Conservation (phyloP, 2,888 invertebrate genomes). For the Nomada fucata region DNA sequence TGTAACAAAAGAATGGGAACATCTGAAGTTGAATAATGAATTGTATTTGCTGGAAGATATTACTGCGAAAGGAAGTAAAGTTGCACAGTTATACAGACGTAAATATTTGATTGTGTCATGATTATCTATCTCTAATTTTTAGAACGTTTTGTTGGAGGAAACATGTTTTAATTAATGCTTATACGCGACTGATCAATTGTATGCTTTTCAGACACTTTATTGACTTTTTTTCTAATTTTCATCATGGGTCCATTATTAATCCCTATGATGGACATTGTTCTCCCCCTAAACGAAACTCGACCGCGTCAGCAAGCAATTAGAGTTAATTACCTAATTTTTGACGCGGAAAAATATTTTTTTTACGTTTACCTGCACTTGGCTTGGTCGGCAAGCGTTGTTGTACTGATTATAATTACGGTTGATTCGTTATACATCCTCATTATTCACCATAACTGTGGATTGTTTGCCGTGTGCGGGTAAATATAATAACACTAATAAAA, state of each 20-base stretch:
- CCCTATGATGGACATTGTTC: slow-evolving; percentile 26
- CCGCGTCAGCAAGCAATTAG: slow-evolving; percentile 10
- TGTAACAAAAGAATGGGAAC: slow-evolving; percentile 20
- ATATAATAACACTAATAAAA: neutral
- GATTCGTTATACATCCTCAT: slow-evolving; percentile 50
- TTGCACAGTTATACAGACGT: slow-evolving; percentile 24
- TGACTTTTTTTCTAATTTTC: neutral
- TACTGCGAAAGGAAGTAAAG: neutral
- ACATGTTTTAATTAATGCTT: too few species aligned
- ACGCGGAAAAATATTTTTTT: slow-evolving; percentile 37
- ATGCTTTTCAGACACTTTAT: slow-evolving; percentile 2
- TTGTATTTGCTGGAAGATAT: neutral
- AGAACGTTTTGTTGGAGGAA: too few species aligned
- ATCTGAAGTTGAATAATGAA: neutral
- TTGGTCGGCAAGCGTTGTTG: neutral
- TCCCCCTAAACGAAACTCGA: slow-evolving; percentile 44
- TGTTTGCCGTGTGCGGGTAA: slow-evolving; percentile 47
- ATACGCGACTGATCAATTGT: too few species aligned
- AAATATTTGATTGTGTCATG: neutral
- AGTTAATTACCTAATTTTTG: slow-evolving; percentile 38
- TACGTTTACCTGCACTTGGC: neutral
- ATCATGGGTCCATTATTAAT: neutral
- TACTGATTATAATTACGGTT: neutral
- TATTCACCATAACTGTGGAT: slow-evolving; percentile 42
- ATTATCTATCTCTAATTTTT: neutral